Evolutionary conservation across 2,888 invertebrate species (phyloP).

Genomic region (Cerastoderma edule): DNA sequence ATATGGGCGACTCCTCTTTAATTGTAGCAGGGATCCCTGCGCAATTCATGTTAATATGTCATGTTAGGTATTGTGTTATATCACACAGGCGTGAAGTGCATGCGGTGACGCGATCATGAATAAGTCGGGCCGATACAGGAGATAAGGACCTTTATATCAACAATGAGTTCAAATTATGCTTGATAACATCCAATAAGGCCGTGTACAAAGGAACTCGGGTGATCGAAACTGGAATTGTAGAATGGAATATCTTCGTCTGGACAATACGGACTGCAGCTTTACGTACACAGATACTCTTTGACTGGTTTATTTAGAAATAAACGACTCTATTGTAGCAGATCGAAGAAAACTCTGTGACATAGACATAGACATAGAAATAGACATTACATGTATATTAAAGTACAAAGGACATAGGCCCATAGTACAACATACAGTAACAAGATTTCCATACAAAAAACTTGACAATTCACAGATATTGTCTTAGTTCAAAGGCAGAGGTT

Average conservation of each 20-base stretch:
- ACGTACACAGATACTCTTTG: neutral
- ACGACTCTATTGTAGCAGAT: too few relatives aligned
- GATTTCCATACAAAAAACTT: too few relatives aligned
- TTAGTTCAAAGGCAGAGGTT: too few relatives aligned
- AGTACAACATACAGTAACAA: too few relatives aligned
- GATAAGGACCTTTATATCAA: neutral
- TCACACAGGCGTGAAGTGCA: neutral
- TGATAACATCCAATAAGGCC: neutral
- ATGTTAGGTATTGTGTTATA: slow-evolving; percentile 1
- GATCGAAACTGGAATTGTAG: neutral
- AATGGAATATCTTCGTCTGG: neutral
- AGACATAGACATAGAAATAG: neutral
- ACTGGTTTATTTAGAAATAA: neutral
- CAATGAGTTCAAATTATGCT: neutral
- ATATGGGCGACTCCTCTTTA: too few relatives aligned
- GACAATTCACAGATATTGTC: too few relatives aligned
- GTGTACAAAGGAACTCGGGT: neutral
- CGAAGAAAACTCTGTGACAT: neutral
- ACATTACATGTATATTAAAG: neutral
- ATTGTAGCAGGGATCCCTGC: neutral
- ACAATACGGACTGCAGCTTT: neutral
- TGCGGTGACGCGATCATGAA: neutral
- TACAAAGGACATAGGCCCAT: too few relatives aligned
- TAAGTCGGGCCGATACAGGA: neutral
- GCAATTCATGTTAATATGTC: neutral